Evolutionary conservation across 2,113 vertebrate genomes (phyloP).

Genomic region (Rhinogobius similis): DNA sequence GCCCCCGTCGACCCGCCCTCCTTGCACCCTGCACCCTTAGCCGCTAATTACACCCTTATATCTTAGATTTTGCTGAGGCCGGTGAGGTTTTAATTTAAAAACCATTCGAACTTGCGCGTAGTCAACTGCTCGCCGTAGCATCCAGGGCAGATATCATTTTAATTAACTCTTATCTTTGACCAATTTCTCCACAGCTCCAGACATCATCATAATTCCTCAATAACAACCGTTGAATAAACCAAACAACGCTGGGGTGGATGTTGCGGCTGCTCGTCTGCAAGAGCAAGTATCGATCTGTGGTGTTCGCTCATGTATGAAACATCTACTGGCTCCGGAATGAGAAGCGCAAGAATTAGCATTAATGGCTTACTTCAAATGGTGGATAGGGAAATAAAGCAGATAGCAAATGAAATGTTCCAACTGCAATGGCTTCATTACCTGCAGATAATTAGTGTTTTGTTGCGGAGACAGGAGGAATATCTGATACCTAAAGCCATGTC

Average conservation of each 20-base stretch:
- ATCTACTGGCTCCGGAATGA: not conserved
- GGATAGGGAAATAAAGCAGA: constrained; percentile 1
- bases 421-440: constrained; percentile 5
- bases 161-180: constrained; percentile 82
- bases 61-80: constrained; percentile 76
- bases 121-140: constrained; percentile 49
- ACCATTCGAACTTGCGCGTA: constrained; percentile 63
- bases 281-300: constrained; percentile 12
- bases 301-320: constrained; percentile 1
- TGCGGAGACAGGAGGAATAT: constrained; percentile 1
- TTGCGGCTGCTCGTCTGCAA: not conserved
- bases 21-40: constrained; percentile 25
- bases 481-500: not conserved
- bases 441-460: constrained; percentile 8
- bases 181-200: constrained; percentile 60
- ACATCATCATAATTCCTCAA: constrained; percentile 69
- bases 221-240: constrained; percentile 48
- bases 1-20: constrained; percentile 18
- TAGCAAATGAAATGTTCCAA: constrained; percentile 5
- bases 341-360: not conserved
- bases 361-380: not conserved
- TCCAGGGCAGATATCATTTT: constrained; percentile 71
- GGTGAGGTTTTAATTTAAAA: constrained; percentile 77
- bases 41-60: constrained; percentile 76
- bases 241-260: constrained; percentile 29